Conservation (phyloP, 2,797 vertebrate genomes). For the Lerista edwardsae region DNA sequence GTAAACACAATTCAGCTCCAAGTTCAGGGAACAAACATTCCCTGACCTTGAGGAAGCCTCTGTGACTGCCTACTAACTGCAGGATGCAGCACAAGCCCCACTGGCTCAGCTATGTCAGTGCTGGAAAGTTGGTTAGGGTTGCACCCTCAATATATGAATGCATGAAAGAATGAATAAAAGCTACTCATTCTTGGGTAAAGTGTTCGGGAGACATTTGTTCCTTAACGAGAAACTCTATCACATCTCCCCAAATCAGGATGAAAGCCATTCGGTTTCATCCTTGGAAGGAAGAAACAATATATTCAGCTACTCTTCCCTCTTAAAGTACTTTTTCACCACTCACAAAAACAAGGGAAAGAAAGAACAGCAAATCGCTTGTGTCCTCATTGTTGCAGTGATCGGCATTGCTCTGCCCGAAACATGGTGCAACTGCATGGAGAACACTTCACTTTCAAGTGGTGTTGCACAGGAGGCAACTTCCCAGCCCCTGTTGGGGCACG, state of each 20-base stretch:
- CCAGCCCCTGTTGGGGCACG: conserved; percentile 18
- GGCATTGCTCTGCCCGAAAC: neutral
- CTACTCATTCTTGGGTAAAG: neutral
- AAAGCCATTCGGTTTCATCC: neutral
- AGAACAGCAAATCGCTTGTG: neutral
- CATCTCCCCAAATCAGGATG: neutral
- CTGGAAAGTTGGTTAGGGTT: too few relatives aligned
- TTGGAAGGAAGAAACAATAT: neutral
- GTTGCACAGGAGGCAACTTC: neutral
- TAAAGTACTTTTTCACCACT: neutral
- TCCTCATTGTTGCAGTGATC: neutral
- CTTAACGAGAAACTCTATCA: neutral
- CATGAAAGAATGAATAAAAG: neutral
- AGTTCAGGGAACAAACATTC: too few relatives aligned
- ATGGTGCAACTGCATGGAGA: neutral
- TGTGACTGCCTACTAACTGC: too few relatives aligned
- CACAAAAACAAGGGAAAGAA: neutral
- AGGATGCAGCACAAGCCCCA: too few relatives aligned
- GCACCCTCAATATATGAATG: too few relatives aligned
- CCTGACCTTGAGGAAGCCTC: too few relatives aligned
- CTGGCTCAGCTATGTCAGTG: too few relatives aligned
- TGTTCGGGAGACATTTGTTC: neutral
- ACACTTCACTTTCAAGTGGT: neutral
- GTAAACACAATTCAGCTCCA: too few relatives aligned
- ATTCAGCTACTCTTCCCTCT: too few relatives aligned